Evolutionary conservation across 2,113 vertebrate species (phyloP).

Genomic region (Chaetura pelagica): DNA sequence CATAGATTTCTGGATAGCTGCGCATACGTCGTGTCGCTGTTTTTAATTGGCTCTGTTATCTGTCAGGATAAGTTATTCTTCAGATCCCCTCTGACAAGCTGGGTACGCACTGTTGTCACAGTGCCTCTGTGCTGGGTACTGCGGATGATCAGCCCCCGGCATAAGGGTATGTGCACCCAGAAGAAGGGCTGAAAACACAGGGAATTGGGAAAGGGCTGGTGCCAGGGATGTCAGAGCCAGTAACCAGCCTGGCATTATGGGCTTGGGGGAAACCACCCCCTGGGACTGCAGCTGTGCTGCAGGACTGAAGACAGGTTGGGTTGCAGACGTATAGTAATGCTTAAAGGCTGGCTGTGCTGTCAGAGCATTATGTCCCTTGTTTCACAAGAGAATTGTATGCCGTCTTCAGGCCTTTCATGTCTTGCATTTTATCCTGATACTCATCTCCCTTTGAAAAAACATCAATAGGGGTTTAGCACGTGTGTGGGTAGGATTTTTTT

Average conservation of each 20-base stretch:
- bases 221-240: neutral
- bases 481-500: neutral
- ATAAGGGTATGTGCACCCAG: rapidly evolving
- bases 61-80: neutral
- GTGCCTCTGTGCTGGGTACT: neutral
- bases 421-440: neutral
- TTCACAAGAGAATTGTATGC: neutral
- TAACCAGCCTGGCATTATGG: neutral
- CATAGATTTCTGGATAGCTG: neutral
- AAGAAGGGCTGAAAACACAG: rapidly evolving
- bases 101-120: rapidly evolving
- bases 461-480: neutral
- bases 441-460: neutral
- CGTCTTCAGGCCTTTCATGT: neutral
- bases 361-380: neutral
- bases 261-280: neutral
- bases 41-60: neutral
- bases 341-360: neutral
- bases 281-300: neutral
- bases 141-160: neutral
- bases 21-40: rapidly evolving
- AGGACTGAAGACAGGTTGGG: neutral
- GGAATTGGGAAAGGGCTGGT: neutral
- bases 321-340: neutral
- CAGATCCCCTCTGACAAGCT: neutral